phyloP scores from a whole-genome alignment of 2,888 invertebrate genomes.

The Tetheella fluctuosa region DNA sequence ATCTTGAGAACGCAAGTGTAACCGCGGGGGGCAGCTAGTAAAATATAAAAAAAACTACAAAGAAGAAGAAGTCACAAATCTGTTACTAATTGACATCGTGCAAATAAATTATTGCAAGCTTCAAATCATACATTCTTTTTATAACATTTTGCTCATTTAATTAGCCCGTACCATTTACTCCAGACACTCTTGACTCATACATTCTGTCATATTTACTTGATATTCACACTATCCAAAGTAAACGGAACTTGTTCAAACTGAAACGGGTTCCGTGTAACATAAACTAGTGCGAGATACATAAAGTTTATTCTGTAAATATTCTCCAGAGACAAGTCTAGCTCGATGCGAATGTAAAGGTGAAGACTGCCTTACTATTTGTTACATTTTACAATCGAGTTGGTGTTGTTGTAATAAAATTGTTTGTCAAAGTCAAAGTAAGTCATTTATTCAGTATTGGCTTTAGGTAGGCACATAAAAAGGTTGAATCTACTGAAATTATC shows the following conservation, averaged over 20 bases:
- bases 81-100: too few relatives aligned
- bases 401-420: too few relatives aligned
- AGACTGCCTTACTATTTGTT: conserved; percentile 46
- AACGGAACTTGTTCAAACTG: conserved; percentile 59
- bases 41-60: too few relatives aligned
- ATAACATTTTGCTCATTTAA: not conserved
- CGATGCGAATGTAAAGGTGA: conserved; percentile 47
- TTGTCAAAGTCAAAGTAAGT: too few relatives aligned
- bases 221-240: conserved; percentile 45
- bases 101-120: too few relatives aligned
- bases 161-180: conserved; percentile 9
- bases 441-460: too few relatives aligned
- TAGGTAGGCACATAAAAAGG: too few relatives aligned
- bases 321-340: conserved; percentile 66
- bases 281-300: conserved; percentile 71
- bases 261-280: conserved; percentile 65
- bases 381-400: not conserved
- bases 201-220: conserved; percentile 33
- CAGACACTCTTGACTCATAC: conserved; percentile 22
- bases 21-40: too few relatives aligned
- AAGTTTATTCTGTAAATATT: conserved; percentile 82
- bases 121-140: not conserved
- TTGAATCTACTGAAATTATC: too few relatives aligned
- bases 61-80: too few relatives aligned
- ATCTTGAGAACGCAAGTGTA: too few relatives aligned